Evolutionary conservation across 2,888 invertebrate genomes (phyloP), one percentile per base, ranked within the genome.

Genomic region (Bhutanitis thaidina): DNA sequence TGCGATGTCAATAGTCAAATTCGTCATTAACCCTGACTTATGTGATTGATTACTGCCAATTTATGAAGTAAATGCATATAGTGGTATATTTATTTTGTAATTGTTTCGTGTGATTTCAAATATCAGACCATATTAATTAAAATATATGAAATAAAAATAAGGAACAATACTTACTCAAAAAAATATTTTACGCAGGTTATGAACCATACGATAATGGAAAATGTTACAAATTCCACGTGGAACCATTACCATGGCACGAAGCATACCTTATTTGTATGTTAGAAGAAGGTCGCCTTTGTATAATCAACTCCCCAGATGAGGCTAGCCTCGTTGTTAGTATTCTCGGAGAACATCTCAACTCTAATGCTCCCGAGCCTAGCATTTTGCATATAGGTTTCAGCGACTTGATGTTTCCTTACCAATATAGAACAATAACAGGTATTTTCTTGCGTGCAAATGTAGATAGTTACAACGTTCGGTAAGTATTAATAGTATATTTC

Each of bases 351-450:
- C 60, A 74, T 46, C 55, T 71, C 2, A 65, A 64, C 15, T 71
- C 61, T 44, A 69, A 64, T 32, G 68, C 69, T 2, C 77, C 77
- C 1, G 66, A 77, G 50, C 69, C 71, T 5, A 69, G 75, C 30
- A 70, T 76, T 41, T 55, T 78, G 45, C 62, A 70, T 16, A 58
- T 78, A 20, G 77, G 77, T n/a, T 78, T 76, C 52, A 77, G 73
- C 48, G 77, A 78, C 41, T 58, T 78, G 14, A 67, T 78, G 71
- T 77, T 71, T 54, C 75, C 70, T 2, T 74, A 66, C 54, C 73
- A 78, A 59, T 77, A 76, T 37, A 62, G 77, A 45, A 78, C 76
- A 36, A 65, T 78, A 27, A 58, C 58, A 56, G 76, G 77, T 75
- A 64, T 55, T 8, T 9, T 32, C 15, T 37, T 30, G n/a, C n/a